Evolutionary conservation across 2,888 invertebrate genomes (phyloP).

Genomic region (Sylvicola cinctus): DNA sequence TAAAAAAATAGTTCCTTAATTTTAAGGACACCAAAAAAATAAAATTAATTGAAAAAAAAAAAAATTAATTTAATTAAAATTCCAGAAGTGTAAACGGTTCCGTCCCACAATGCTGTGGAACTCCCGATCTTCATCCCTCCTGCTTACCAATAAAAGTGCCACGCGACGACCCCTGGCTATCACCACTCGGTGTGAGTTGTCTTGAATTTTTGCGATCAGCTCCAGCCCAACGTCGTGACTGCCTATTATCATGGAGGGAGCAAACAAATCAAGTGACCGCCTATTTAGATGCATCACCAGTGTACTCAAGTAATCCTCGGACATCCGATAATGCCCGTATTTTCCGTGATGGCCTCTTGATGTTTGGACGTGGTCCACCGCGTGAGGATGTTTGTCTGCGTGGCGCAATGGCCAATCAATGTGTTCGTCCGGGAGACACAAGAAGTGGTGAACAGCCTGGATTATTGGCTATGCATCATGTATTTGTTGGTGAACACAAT

Average conservation of each 20-base stretch:
- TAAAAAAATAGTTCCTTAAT: not conserved
- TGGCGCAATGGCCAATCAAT: constrained; percentile 50
- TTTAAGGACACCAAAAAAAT: too few relatives aligned
- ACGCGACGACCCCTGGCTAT: constrained; percentile 48
- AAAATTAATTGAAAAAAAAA: too few relatives aligned
- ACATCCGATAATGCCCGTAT: constrained; percentile 53
- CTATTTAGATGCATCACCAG: constrained; percentile 60
- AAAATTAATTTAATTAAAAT: too few relatives aligned
- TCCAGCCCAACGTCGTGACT: constrained; percentile 58
- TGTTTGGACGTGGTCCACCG: constrained; percentile 44
- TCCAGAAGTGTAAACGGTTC: constrained; percentile 50
- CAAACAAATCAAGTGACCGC: constrained; percentile 71
- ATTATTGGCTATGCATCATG: constrained; percentile 23
- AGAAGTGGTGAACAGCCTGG: constrained; percentile 64
- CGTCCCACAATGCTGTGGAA: constrained; percentile 51
- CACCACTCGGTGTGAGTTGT: constrained; percentile 48
- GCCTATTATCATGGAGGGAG: constrained; percentile 62
- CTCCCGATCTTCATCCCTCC: constrained; percentile 50
- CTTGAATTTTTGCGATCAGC: constrained; percentile 68
- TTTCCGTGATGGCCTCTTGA: constrained; percentile 47
- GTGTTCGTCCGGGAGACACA: constrained; percentile 60
- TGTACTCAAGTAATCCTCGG: constrained; percentile 57
- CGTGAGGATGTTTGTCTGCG: constrained; percentile 48
- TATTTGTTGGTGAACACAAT: constrained; percentile 28
- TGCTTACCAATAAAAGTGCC: constrained; percentile 66